Evolutionary conservation across 2,888 invertebrate species (phyloP).

Genomic region (Gandaritis pyraliata): DNA sequence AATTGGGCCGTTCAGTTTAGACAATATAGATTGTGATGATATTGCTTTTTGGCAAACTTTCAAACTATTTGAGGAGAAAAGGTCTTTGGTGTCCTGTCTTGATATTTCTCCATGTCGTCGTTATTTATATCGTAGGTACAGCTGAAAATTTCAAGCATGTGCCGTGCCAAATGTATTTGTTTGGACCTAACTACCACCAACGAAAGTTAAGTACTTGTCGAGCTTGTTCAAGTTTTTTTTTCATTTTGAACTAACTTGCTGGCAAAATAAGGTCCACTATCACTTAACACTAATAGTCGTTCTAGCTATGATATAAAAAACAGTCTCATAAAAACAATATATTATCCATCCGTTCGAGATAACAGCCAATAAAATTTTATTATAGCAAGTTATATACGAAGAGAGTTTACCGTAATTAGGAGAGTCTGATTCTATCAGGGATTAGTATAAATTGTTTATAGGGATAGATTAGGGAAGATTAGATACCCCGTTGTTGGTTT

Average conservation of each 20-base stretch:
- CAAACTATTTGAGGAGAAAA: neutral
- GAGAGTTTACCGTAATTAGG: slow-evolving; percentile 23
- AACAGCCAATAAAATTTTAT: slow-evolving; percentile 24
- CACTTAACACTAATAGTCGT: too few species aligned
- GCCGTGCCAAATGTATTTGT: too few species aligned
- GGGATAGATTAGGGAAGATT: neutral
- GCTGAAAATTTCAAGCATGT: too few species aligned
- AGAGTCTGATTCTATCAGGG: slow-evolving; percentile 15
- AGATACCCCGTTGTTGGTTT: too few species aligned
- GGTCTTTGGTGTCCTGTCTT: neutral
- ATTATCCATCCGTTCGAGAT: slow-evolving; percentile 12
- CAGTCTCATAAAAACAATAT: neutral
- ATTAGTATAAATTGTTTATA: slow-evolving; percentile 12
- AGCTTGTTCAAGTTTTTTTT: too few species aligned
- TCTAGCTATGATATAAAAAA: neutral
- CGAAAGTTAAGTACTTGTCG: too few species aligned
- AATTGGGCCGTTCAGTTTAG: slow-evolving; percentile 7
- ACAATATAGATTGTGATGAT: neutral
- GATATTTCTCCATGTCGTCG: too few species aligned
- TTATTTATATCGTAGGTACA: too few species aligned
- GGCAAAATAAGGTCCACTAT: too few species aligned
- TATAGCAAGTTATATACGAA: slow-evolving; percentile 15
- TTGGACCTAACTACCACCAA: too few species aligned
- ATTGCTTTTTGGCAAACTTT: neutral
- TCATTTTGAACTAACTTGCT: too few species aligned